These are phyloP conservation scores for Holcopasites calliopsidis DNA, from an alignment of 1,140 invertebrate genomes.

Conservation along the genomic window DNA sequence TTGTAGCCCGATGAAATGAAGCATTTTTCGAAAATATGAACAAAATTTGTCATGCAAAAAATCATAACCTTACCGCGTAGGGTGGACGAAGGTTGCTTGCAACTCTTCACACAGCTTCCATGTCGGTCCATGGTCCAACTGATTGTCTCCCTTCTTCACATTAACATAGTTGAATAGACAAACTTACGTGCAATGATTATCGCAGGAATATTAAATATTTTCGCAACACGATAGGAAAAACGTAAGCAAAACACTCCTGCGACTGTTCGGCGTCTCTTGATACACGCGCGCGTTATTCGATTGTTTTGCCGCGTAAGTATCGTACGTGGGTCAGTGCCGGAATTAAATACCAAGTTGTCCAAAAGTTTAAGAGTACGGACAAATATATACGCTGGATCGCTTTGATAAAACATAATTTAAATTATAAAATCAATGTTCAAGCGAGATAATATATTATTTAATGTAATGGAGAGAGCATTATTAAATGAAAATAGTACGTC, in stretches of 20 bases:
- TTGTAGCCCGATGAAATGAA: not conserved
- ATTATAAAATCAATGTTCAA: no score
- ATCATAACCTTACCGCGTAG: conserved; percentile 4
- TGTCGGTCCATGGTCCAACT: no score
- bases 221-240: not conserved
- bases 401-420: no score
- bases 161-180: no score
- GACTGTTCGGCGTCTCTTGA: no score
- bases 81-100: not conserved
- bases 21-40: not conserved
- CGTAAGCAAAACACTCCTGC: no score
- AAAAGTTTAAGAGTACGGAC: not conserved
- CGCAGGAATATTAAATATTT: not conserved
- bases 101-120: no score
- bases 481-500: not conserved
- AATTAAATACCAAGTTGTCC: not conserved
- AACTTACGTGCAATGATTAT: not conserved
- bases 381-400: no score
- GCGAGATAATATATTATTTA: no score
- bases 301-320: not conserved
- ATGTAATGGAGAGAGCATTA: no score
- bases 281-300: not conserved
- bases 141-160: no score
- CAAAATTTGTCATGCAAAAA: not conserved
- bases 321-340: not conserved